Conservation (phyloP, 2,888 invertebrate genomes). For the Idaea dimidiata region DNA sequence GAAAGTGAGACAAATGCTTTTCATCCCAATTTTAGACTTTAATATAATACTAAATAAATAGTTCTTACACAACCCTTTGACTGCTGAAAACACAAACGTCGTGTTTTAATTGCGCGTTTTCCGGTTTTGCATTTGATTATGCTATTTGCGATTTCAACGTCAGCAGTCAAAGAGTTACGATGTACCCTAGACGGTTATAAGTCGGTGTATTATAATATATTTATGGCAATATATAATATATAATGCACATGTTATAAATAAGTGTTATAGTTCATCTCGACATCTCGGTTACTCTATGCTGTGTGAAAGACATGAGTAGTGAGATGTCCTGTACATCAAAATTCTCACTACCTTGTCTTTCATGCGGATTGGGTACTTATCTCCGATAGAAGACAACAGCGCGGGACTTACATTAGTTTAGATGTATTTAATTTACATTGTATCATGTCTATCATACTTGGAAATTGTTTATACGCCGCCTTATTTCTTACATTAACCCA, state of each 20-base stretch:
- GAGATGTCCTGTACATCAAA: constrained; percentile 89
- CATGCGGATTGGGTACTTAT: constrained; percentile 85
- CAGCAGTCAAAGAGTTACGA: no score
- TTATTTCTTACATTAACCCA: neutral
- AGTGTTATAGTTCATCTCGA: constrained; percentile 9
- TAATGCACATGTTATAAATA: neutral
- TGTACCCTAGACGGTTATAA: no score
- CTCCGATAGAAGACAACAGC: constrained; percentile 34
- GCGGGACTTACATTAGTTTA: constrained; percentile 16
- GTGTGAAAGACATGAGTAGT: constrained; percentile 99
- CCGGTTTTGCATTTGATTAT: no score
- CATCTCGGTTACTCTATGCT: constrained; percentile 70
- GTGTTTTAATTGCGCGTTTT: no score
- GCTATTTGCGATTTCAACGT: no score
- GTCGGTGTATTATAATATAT: no score
- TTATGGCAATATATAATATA: constrained; percentile 6
- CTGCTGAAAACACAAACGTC: no score
- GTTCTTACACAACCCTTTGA: no score
- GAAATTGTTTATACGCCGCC: neutral
- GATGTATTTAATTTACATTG: neutral
- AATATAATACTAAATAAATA: no score
- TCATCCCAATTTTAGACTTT: no score
- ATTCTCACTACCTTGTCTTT: constrained; percentile 99
- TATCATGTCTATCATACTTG: neutral
- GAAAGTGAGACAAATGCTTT: no score